Evolutionary conservation across 1,140 invertebrate species (phyloP).

Genomic region (Macrosteles quadrilineatus): DNA sequence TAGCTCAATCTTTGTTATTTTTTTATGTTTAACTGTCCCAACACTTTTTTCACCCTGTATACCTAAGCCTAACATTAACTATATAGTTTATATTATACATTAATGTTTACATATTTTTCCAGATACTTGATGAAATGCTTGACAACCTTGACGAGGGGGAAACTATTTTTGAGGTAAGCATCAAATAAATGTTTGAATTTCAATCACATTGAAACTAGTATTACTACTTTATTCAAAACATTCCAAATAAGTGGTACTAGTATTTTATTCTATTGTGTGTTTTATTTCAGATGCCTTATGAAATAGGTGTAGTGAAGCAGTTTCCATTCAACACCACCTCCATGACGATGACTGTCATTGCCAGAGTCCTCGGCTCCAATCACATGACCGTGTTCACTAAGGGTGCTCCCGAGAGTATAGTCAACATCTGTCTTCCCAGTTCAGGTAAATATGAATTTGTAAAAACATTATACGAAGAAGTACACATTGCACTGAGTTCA

Average conservation of each 20-base stretch:
- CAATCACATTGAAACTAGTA: too few relatives aligned
- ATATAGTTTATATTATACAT: too few relatives aligned
- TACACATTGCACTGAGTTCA: too few relatives aligned
- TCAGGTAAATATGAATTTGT: conserved; percentile 61
- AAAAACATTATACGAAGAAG: too few relatives aligned
- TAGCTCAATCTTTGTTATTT: too few relatives aligned
- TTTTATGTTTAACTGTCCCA: too few relatives aligned
- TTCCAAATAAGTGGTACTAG: too few relatives aligned
- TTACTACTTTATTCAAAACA: too few relatives aligned
- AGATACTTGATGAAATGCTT: conserved; percentile 35
- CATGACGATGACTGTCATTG: conserved; percentile 90
- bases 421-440: conserved; percentile 60
- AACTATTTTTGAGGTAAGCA: conserved; percentile 18
- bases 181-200: too few relatives aligned
- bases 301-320: conserved; percentile 82
- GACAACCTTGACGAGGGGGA: conserved; percentile 37
- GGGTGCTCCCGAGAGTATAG: conserved; percentile 88
- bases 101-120: not conserved
- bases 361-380: conserved; percentile 67
- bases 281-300: conserved; percentile 43
- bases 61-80: too few relatives aligned
- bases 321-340: conserved; percentile 88
- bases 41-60: too few relatives aligned
- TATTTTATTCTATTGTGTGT: not conserved
- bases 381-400: conserved; percentile 85